Evolutionary conservation across 2,888 invertebrate genomes (phyloP).

Genomic region (Nomada fucata): DNA sequence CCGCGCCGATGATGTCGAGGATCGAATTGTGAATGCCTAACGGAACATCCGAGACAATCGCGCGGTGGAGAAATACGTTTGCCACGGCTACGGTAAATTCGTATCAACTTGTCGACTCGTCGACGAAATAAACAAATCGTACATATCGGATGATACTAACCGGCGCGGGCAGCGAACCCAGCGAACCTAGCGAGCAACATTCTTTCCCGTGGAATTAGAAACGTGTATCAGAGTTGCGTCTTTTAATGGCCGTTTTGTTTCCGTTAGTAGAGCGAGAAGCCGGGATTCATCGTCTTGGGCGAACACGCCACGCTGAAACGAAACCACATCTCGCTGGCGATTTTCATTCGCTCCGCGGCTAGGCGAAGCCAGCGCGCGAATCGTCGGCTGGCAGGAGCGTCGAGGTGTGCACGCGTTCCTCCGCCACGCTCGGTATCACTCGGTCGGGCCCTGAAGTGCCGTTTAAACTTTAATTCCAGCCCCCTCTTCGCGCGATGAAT

Average conservation of each 20-base stretch:
- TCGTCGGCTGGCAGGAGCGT: neutral
- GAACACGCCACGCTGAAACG: slow-evolving; percentile 14
- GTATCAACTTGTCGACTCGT: neutral
- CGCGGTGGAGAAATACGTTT: slow-evolving; percentile 16
- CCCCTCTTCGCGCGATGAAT: slow-evolving; percentile 52
- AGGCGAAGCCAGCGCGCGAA: neutral
- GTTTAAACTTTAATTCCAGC: slow-evolving; percentile 68
- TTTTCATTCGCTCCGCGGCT: slow-evolving; percentile 55
- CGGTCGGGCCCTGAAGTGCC: slow-evolving; percentile 54
- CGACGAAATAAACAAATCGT: neutral
- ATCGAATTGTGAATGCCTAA: slow-evolving; percentile 13
- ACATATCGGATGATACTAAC: neutral
- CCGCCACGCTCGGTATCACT: slow-evolving; percentile 49
- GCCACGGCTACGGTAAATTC: neutral
- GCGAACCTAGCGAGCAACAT: neutral
- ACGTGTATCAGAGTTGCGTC: slow-evolving; percentile 17
- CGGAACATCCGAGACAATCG: slow-evolving; percentile 15
- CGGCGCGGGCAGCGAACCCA: neutral
- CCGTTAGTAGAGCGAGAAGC: slow-evolving; percentile 45
- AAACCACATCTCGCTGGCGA: slow-evolving; percentile 23
- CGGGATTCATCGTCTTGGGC: slow-evolving; percentile 20
- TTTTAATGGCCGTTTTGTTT: slow-evolving; percentile 32
- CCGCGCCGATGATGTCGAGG: slow-evolving; percentile 3
- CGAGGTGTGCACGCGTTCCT: slow-evolving; percentile 12
- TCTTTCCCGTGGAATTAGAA: slow-evolving; percentile 37